phyloP scores from a whole-genome alignment of 2,797 vertebrate species.

The Brotula barbata region DNA sequence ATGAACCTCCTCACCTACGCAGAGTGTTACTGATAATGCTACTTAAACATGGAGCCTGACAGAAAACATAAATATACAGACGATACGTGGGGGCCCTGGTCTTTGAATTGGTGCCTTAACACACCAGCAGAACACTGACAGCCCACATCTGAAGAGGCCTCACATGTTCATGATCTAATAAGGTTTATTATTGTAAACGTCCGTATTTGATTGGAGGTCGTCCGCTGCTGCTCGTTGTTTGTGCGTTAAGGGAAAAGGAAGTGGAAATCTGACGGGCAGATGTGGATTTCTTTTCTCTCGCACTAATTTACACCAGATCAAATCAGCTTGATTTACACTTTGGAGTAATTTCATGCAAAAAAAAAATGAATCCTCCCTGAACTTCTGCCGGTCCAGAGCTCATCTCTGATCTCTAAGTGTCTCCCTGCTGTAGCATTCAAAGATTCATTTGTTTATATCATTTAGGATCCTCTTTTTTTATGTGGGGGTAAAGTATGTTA shows the following conservation, averaged over 20 bases:
- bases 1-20: too few relatives aligned
- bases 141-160: conserved; percentile 34
- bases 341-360: conserved; percentile 40
- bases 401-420: too few relatives aligned
- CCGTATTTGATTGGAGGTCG: conserved; percentile 51
- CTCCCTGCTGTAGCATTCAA: too few relatives aligned
- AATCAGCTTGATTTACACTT: conserved; percentile 50
- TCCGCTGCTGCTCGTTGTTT: conserved; percentile 56
- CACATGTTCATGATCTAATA: conserved; percentile 60
- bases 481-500: too few relatives aligned
- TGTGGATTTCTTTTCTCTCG: conserved; percentile 64
- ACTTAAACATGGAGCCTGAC: too few relatives aligned
- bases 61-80: too few relatives aligned
- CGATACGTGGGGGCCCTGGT: too few relatives aligned
- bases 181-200: conserved; percentile 55
- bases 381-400: too few relatives aligned
- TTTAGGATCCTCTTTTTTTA: too few relatives aligned
- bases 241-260: conserved; percentile 32
- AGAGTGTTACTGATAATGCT: too few relatives aligned
- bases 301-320: conserved; percentile 62
- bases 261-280: conserved; percentile 76
- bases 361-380: neutral
- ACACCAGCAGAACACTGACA: conserved; percentile 36
- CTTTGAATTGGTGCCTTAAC: too few relatives aligned
- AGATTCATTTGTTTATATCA: too few relatives aligned